These are phyloP conservation scores for Urocynchramus pylzowi DNA, from an alignment of 2,113 vertebrate genomes.

Conservation along the genomic window DNA sequence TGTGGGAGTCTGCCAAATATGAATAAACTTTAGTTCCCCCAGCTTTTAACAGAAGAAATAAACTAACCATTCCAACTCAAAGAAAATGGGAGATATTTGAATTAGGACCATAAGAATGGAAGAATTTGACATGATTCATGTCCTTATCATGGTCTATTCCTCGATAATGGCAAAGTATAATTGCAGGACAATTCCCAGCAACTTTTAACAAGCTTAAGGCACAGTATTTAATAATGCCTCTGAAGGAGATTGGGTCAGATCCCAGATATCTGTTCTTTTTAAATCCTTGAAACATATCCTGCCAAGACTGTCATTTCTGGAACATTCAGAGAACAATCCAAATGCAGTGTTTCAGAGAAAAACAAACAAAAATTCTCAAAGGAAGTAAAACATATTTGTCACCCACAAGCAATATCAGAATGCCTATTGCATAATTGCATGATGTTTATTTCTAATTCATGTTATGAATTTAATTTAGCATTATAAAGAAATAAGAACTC, in stretches of 20 bases:
- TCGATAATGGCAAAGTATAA: neutral
- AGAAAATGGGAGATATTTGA: neutral
- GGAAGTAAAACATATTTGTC: neutral
- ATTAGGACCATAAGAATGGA: neutral
- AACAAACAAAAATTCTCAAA: neutral
- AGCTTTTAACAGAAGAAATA: neutral
- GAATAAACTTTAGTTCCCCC: neutral
- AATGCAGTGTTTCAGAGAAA: neutral
- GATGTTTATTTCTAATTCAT: neutral
- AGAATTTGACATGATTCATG: neutral
- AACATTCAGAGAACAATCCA: neutral
- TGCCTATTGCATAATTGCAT: no score
- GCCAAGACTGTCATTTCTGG: neutral
- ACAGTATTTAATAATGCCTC: neutral
- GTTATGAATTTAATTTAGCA: neutral
- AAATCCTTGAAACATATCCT: neutral
- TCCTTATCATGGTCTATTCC: neutral
- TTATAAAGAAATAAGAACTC: neutral
- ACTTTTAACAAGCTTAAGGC: neutral
- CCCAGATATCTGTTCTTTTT: neutral
- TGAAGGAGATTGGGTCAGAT: neutral
- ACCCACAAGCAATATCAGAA: neutral
- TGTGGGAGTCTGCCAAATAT: neutral
- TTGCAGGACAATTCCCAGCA: neutral
- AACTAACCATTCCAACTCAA: neutral